Conservation (phyloP, 2,797 vertebrate species). For the Mormyrops attenuatus region DNA sequence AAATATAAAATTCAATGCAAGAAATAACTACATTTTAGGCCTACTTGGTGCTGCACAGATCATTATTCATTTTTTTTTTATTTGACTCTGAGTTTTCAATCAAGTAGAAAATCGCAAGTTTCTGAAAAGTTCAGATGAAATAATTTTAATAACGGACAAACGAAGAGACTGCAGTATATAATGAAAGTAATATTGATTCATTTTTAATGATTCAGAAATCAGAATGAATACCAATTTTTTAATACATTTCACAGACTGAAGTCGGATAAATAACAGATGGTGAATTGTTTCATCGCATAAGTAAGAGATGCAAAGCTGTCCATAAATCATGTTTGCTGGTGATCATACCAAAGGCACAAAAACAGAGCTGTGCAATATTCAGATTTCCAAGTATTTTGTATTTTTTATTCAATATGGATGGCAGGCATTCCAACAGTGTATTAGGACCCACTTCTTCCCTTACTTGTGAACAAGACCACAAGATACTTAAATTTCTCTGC, state of each 20-base stretch:
- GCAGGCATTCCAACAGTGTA: not conserved
- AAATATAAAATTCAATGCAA: not conserved
- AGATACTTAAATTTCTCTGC: not conserved
- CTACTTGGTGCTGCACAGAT: not conserved
- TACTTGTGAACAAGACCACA: not conserved
- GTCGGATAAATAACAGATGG: not conserved
- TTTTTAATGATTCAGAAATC: slow-evolving; percentile 15
- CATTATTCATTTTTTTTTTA: not conserved
- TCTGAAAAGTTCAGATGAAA: not conserved
- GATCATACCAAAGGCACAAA: not conserved
- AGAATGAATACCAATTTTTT: not conserved
- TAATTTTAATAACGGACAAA: not conserved
- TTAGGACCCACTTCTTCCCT: not conserved
- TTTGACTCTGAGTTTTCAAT: not conserved
- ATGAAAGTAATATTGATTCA: not conserved
- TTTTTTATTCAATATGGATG: not conserved
- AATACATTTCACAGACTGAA: not conserved
- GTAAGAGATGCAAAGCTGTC: not conserved
- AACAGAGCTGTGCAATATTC: not conserved
- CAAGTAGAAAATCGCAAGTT: not conserved
- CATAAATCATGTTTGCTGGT: not conserved
- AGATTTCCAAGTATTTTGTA: not conserved
- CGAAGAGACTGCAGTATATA: not conserved
- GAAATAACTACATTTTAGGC: not conserved
- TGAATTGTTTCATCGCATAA: not conserved